A percentile compares a stretch with the other conserved stretches of the same genome.
Evolutionary conservation across 1,140 invertebrate species (phyloP).

Genomic region (Drosophila rufa): DNA sequence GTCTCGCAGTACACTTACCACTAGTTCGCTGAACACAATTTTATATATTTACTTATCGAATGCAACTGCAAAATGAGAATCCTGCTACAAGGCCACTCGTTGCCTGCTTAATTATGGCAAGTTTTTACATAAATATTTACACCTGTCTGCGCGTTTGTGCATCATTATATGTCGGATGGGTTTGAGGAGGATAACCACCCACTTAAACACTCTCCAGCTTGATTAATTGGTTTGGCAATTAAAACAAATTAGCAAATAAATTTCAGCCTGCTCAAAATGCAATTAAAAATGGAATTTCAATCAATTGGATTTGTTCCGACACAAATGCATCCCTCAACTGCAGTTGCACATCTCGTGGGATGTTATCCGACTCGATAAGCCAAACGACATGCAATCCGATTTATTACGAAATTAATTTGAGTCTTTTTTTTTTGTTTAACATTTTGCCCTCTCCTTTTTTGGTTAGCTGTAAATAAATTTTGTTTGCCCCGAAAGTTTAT

Average conservation of each 20-base stretch:
- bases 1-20: too few species aligned
- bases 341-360: background rate
- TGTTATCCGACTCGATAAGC: constrained; percentile 8
- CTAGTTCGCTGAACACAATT: background rate
- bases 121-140: constrained; percentile 44
- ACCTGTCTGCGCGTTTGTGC: constrained; percentile 13
- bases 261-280: constrained; percentile 24
- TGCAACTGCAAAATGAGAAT: constrained; percentile 28
- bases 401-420: constrained; percentile 44
- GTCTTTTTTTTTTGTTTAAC: constrained; percentile 10
- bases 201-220: constrained; percentile 9
- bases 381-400: constrained; percentile 23
- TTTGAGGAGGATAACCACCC: background rate
- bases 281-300: constrained; percentile 36
- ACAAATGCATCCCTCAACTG: constrained; percentile 7
- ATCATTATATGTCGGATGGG: background rate
- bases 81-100: constrained; percentile 28
- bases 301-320: constrained; percentile 18
- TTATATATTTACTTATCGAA: constrained; percentile 1
- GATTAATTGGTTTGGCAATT: constrained; percentile 45
- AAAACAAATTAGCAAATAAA: constrained; percentile 52
- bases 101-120: constrained; percentile 41
- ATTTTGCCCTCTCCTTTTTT: constrained; percentile 12
- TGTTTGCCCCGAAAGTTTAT: constrained; percentile 52
- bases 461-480: constrained; percentile 43